Evolutionary conservation across 2,113 vertebrate genomes (phyloP), one percentile per base, ranked within the genome.

Genomic region (Vidua chalybeata): DNA sequence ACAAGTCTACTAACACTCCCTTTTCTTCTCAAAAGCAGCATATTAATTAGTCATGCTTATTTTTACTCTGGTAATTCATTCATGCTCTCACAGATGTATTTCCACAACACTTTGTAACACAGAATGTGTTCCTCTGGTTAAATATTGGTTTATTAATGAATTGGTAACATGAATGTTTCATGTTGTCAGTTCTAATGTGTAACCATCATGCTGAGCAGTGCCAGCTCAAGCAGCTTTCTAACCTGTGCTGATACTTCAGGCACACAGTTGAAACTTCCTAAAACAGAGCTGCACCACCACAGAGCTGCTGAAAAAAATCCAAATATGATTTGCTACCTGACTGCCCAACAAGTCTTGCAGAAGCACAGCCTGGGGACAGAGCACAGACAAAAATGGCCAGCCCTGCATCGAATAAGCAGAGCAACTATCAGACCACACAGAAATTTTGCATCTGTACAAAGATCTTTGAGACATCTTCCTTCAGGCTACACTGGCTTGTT

Each of bases 361-460:
- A 43, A 75, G 28, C 39, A 67, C 43, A 67, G 75, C 11, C 31
- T 52, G 22, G 15, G 31, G 31, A 48, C 37, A 45, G n/a, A 84
- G 43, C 43, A 68, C 26, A 73, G 18, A 71, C 0, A 2, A 75
- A 85, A 90, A 62, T 2, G 16, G 45, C 64, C 54, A 90, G 15
- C 10, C 4, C 39, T 24, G 39, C 67, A 73, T 0, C 0, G 0
- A 91, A 78, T 5, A 79, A 0, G 1, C 33, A 78, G 68, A 84
- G 21, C 49, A 64, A 48, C 39, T 64, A 71, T 13, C 27, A 64
- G 24, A 49, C 20, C 33, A 49, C 58, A 73, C 4, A 69, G 26
- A 84, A 91, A 83, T 31, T 48, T 30, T 54, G 24, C 13, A 62
- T 37, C 41, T 61, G 27, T 15, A 55, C 4, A 48, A 87, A 77